A percentile compares a stretch with the other conserved stretches of the same genome.
These are phyloP conservation scores for Hoplias malabaricus DNA, from an alignment of 2,113 vertebrate genomes.

Conservation along the genomic window DNA sequence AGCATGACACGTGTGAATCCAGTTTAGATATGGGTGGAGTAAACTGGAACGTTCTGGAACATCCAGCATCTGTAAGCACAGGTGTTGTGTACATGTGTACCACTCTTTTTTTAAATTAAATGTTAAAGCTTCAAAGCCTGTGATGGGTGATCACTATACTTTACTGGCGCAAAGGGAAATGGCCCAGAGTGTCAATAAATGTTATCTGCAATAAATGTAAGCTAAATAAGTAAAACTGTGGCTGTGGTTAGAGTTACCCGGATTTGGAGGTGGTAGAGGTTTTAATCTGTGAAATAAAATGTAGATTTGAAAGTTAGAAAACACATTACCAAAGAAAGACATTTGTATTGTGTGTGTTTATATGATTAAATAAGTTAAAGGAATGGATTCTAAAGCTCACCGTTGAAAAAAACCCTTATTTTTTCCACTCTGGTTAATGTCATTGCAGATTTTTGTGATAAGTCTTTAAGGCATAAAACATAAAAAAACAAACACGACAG, in stretches of 20 bases:
- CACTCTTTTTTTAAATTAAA: no score
- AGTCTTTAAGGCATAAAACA: slow-evolving; percentile 78
- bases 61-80: no score
- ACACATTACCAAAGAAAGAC: not conserved
- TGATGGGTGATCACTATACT: no score
- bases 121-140: no score
- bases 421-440: slow-evolving; percentile 49
- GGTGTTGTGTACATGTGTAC: no score
- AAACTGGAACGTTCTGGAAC: no score
- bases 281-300: slow-evolving; percentile 49
- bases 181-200: not conserved
- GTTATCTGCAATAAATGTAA: not conserved
- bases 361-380: not conserved
- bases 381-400: slow-evolving; percentile 48
- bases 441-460: slow-evolving; percentile 74
- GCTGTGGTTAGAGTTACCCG: slow-evolving; percentile 52
- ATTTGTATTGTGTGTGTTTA: not conserved
- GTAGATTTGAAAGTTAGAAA: not conserved
- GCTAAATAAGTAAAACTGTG: no score
- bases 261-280: slow-evolving; percentile 47
- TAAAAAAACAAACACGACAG: no score
- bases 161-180: no score
- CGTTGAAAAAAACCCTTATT: slow-evolving; percentile 64
- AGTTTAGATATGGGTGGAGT: no score
- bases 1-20: no score